Percentiles rank a stretch among this genome's conserved stretches.
Evolutionary conservation across 2,888 invertebrate species (phyloP).

Genomic region (Amphipyra tragopoginis): DNA sequence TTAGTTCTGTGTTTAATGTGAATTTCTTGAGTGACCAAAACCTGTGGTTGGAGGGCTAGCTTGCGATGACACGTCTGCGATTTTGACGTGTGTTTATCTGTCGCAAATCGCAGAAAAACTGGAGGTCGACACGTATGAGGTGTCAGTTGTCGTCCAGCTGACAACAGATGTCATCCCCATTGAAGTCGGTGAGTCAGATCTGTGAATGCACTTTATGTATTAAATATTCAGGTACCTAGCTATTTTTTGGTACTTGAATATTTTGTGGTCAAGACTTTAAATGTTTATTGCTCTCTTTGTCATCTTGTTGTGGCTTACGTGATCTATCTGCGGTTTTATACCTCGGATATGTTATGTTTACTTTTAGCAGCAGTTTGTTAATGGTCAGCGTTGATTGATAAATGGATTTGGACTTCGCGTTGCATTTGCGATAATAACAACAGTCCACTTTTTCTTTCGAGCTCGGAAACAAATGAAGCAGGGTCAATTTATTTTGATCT

Average conservation of each 20-base stretch:
- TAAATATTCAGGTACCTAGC: neutral
- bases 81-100: constrained; percentile 62
- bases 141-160: constrained; percentile 89
- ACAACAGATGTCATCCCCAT: constrained; percentile 88
- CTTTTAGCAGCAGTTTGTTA: constrained; percentile 29
- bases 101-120: constrained; percentile 77
- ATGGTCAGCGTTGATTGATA: constrained; percentile 18
- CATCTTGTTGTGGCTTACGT: constrained; percentile 26
- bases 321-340: constrained; percentile 32
- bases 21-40: constrained; percentile 38
- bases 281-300: too few relatives aligned
- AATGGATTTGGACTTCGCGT: constrained; percentile 15
- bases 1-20: constrained; percentile 55
- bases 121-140: constrained; percentile 88
- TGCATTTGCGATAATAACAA: constrained; percentile 2
- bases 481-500: too few relatives aligned
- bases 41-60: constrained; percentile 21
- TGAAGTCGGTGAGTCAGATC: constrained; percentile 82
- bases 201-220: constrained; percentile 4
- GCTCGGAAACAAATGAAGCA: too few relatives aligned
- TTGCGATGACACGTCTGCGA: constrained; percentile 69
- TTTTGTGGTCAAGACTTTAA: constrained; percentile 20
- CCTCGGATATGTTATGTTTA: constrained; percentile 34
- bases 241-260: constrained; percentile 19
- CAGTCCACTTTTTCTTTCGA: neutral